Conservation (phyloP, 2,888 invertebrate genomes). For the Pherbina coryleti region DNA sequence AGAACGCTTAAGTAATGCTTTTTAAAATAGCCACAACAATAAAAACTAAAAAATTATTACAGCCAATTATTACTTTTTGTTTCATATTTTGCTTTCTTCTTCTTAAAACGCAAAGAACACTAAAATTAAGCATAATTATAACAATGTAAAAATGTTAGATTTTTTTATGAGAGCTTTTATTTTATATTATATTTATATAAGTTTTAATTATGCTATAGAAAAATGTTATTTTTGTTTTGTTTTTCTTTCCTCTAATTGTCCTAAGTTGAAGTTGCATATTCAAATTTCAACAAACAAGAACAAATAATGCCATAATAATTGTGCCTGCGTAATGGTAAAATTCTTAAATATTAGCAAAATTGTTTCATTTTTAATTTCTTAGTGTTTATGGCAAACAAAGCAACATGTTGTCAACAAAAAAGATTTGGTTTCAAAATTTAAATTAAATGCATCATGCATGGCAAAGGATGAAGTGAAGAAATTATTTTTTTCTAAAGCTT, state of each 20-base stretch:
- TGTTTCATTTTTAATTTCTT: slow-evolving; percentile 8
- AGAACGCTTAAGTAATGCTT: neutral
- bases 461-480: neutral
- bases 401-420: slow-evolving; percentile 32
- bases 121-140: slow-evolving; percentile 35
- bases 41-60: neutral
- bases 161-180: slow-evolving; percentile 28
- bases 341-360: slow-evolving; percentile 29
- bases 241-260: neutral
- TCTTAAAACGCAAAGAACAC: slow-evolving; percentile 36
- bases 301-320: slow-evolving; percentile 29
- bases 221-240: neutral
- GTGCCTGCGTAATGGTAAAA: slow-evolving; percentile 34
- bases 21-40: neutral
- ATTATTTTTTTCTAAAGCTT: neutral
- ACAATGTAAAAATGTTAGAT: slow-evolving; percentile 23
- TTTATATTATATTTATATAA: slow-evolving; percentile 5
- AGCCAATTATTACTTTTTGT: neutral
- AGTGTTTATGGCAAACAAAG: neutral
- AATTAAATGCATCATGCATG: neutral
- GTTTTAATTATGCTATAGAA: neutral
- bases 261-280: neutral
- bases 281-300: neutral
- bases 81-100: neutral
- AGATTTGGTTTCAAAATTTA: slow-evolving; percentile 26